Evolutionary conservation across 2,888 invertebrate species (phyloP), one percentile per base, ranked within the genome.

Genomic region (Griposia aprilina): DNA sequence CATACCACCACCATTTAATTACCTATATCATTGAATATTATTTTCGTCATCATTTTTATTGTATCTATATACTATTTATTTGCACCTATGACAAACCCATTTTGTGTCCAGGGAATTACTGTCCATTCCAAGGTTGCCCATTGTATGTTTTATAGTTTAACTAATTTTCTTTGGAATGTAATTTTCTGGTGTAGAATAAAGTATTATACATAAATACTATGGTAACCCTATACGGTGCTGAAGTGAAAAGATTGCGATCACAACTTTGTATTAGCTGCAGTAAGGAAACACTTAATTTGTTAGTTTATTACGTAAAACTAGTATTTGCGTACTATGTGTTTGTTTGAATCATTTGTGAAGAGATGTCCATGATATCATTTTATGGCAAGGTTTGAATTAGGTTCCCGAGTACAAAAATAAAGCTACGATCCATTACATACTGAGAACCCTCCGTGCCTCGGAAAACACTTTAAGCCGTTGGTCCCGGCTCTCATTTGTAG

Each of bases 241-340:
- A 67, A 66, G 86, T 82, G 88, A 74, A 85, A 86, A 87, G 85
- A 87, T 87, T 60, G 67, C 8, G 77, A 86, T 79, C 75, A 62
- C 57, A 78, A 85, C 76, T 70, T 78, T 80, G 77, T 79, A 52
- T 78, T 82, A 71, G 48, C 13, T 63, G 45, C 59, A 77, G 57
- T 87, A 76, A 80, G 87, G 86, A 88, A 87, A 67, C 69, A 26
- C 45, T 71, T 77, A 62, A 69, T 67, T 63, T 55, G 62, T 71
- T 71, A 63, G 26, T 76, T 73, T 63, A 67, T 83, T 76, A 73
- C 55, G 48, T 71, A 78, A 76, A 78, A 81, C 57, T 57, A 55
- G 67, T 74, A 45, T 11, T 15, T 60, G 59, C 20, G 55, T 66
- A n/a, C n/a, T n/a, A 50, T 50, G 68, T 55, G 59, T 72, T 55